Base-by-base conservation (phyloP, 23 tunicate species). In the Diplosoma virens region DNA sequence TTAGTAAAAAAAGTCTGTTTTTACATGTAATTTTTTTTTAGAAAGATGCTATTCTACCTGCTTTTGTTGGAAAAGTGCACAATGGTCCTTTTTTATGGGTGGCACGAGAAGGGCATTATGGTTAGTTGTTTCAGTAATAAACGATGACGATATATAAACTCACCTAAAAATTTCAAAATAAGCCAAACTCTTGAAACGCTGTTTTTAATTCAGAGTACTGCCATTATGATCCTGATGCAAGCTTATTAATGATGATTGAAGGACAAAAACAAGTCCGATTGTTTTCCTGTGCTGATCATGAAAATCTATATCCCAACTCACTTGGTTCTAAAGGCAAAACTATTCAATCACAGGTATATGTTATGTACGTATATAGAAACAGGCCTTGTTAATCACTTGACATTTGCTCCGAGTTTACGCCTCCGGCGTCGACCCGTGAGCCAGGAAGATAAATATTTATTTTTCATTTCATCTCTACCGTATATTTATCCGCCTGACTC, bases 51-150 rank as follows among this genome's bases (percentile, higher is more conserved):
- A 24, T 22, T 23, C 35, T 90, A 34, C 97, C 97, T 11, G 47
- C 36, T 11, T 66, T 79, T 73, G 70, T 90, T 60, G 81, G 81
- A 16, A 94, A 94, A 56, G 32, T 82, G 32, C 98, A 94, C 35
- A 87, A 87, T 66, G 98, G 98, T 11, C 98, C 98, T 7, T 94
- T 94, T 78, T 31, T 94, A 47, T 94, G 98, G 98, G 80, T 94
- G 14, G 98, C 83, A 0, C 78, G 76, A 27, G 30, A 82, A 78
- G 98, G 94, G 1, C 98, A 94, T 86, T 94, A 94, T 65, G 90
- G 88, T 83, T 55, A 63, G 22, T 55, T 56, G 6, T 22, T n/a
- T n/a, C n/a, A n/a, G n/a, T n/a, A n/a, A n/a, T n/a, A n/a, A n/a
- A n/a, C n/a, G n/a, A n/a, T n/a, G n/a, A n/a, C n/a, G n/a, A n/a